A percentile compares a stretch with the other conserved stretches of the same genome.
Conservation (phyloP, 2,888 invertebrate genomes). For the Nephrotoma flavescens region DNA sequence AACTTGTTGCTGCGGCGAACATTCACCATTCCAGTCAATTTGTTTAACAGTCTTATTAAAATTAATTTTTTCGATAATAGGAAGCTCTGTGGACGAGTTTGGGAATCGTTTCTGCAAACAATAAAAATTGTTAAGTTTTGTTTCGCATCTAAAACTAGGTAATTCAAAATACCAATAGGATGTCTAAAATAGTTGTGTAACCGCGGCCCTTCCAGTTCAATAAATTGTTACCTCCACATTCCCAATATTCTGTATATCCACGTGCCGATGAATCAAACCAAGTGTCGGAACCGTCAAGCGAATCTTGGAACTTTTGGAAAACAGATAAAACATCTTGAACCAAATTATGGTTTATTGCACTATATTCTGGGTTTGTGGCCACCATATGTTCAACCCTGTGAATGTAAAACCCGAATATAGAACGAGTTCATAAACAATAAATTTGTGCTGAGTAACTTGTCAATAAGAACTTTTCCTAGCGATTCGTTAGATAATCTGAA, state of each 20-base stretch:
- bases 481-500: conserved; percentile 24
- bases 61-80: conserved; percentile 23
- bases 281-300: conserved; percentile 43
- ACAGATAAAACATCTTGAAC: conserved; percentile 42
- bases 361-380: conserved; percentile 14
- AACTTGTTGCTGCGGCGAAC: conserved; percentile 12
- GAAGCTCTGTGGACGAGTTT: conserved; percentile 16
- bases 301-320: conserved; percentile 35
- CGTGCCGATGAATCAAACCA: conserved; percentile 52
- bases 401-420: not conserved
- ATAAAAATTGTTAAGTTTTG: not conserved
- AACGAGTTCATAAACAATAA: not conserved
- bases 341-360: conserved; percentile 27
- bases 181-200: conserved; percentile 47
- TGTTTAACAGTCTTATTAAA: conserved; percentile 19
- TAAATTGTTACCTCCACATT: conserved; percentile 51
- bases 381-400: not conserved
- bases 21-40: conserved; percentile 23
- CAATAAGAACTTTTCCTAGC: conserved; percentile 23
- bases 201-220: conserved; percentile 59
- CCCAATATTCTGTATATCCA: conserved; percentile 45
- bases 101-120: conserved; percentile 22
- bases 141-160: not conserved
- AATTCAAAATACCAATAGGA: conserved; percentile 43
- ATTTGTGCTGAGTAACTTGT: conserved; percentile 15